Conservation (phyloP, 53 echinoderm and acorn worm genomes). For the Echinarachnius parma region DNA sequence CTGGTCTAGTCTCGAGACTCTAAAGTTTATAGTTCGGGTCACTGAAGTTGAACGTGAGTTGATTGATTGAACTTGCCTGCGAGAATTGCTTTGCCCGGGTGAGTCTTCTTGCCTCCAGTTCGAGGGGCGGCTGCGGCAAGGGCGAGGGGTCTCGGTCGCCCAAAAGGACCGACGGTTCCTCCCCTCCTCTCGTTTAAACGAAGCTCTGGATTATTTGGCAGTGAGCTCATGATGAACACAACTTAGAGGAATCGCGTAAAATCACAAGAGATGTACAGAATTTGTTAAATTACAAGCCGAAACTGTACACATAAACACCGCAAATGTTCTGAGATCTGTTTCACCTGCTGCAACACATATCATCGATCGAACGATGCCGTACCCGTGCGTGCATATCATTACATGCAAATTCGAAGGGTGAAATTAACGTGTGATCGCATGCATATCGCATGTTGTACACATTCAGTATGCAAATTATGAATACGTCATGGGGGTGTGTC, state of each 20-base stretch:
- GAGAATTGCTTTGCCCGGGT: conserved; percentile 88
- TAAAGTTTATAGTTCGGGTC: no score
- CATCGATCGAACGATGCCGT: no score
- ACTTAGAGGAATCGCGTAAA: background rate
- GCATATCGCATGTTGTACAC: no score
- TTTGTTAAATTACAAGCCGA: no score
- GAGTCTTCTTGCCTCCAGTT: conserved; percentile 85
- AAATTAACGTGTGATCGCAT: background rate
- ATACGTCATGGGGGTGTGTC: conserved; percentile 44
- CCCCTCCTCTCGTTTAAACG: conserved; percentile 37
- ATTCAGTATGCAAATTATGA: no score
- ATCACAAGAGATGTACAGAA: background rate
- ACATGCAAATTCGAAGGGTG: no score
- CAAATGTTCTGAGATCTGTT: no score
- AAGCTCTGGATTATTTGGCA: conserved; percentile 53
- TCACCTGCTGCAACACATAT: background rate
- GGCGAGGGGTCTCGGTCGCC: conserved; percentile 55
- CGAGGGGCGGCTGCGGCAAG: conserved; percentile 68
- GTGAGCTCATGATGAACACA: conserved; percentile 36
- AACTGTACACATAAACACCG: no score
- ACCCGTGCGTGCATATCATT: background rate
- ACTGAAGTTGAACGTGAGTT: no score
- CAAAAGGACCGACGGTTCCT: conserved; percentile 50
- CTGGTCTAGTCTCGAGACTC: no score
- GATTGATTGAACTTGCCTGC: conserved; percentile 90